Evolutionary conservation across 2,888 invertebrate genomes (phyloP), one percentile per base, ranked within the genome.

Genomic region (Lacanobia wlatinum): DNA sequence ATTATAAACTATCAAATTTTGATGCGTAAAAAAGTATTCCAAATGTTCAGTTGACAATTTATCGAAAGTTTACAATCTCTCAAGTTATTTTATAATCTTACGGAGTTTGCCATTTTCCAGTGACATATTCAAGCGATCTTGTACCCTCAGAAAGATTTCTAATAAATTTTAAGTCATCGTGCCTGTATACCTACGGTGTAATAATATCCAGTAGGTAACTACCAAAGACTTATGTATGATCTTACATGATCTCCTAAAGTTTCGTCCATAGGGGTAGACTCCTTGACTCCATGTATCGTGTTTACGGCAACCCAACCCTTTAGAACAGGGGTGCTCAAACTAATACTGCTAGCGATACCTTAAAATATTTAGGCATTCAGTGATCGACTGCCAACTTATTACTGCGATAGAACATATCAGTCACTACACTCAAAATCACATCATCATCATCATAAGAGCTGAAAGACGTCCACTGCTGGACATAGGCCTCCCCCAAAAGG

Each of bases 261-360:
- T 83, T 66, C 52, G 72, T 63, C 58, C 64, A 73, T 43, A 62
- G 55, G 73, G 82, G 80, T 80, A 76, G 70, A 84, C 82, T 82
- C 80, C 79, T 82, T 74, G 74, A 80, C 75, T 83, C 80, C 79
- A 82, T 88, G 86, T 90, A 86, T 88, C 80, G 87, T 83, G 87
- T 85, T 85, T 87, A 89, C 88, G 89, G 87, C 81, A 82, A 78
- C 72, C 84, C 84, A 83, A 84, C 83, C 85, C 87, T 86, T 84
- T 80, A 84, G 82, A 73, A 87, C 21, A 40, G 59, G 59, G 40
- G 21, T 21, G n/a, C 40, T 59, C 59, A 59, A 59, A 59, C 8
- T 59, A 21, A 40, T 21, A 40, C 6, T 38, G 6, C 7, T 7
- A 59, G 21, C 21, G 14, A 21, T 21, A 14, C 12, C 8, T 12